phyloP scores from a whole-genome alignment of 2,888 invertebrate genomes.

The Phalangium opilio region DNA sequence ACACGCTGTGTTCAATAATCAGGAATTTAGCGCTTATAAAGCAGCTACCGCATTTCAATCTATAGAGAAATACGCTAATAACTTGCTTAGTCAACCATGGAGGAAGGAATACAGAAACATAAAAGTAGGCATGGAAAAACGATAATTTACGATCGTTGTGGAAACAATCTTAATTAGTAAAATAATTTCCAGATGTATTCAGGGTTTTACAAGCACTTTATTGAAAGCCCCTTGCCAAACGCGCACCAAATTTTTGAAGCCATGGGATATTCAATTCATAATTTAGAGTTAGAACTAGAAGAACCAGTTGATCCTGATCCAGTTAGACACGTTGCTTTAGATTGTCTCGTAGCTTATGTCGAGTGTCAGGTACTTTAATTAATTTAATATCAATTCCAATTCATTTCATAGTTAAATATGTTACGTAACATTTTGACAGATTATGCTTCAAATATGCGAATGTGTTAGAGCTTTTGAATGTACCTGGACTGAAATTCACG shows the following conservation, averaged over 20 bases:
- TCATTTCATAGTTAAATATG: too few species aligned
- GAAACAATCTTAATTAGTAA: too few species aligned
- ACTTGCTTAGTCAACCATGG: constrained; percentile 74
- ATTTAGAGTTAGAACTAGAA: constrained; percentile 29
- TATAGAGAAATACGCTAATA: constrained; percentile 67
- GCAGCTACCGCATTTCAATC: constrained; percentile 70
- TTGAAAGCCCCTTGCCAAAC: constrained; percentile 60
- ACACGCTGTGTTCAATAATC: constrained; percentile 14
- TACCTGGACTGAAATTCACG: constrained; percentile 18
- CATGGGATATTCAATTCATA: constrained; percentile 51
- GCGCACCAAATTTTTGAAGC: constrained; percentile 59
- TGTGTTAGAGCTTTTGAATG: constrained; percentile 14
- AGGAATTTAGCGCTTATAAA: constrained; percentile 61
- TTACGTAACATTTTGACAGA: too few species aligned
- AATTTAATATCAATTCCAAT: too few species aligned
- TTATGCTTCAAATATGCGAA: constrained; percentile 20
- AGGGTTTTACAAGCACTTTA: constrained; percentile 74
- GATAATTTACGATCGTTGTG: too few species aligned
- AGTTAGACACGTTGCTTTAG: constrained; percentile 59
- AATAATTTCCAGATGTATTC: constrained; percentile 43
- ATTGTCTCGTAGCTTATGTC: constrained; percentile 68
- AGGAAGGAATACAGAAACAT: constrained; percentile 66
- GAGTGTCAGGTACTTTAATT: constrained; percentile 58
- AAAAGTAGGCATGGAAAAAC: constrained; percentile 46
- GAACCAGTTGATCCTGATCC: constrained; percentile 67